Evolutionary conservation across 2,888 invertebrate species (phyloP).

Genomic region (Metallyticus violacea): DNA sequence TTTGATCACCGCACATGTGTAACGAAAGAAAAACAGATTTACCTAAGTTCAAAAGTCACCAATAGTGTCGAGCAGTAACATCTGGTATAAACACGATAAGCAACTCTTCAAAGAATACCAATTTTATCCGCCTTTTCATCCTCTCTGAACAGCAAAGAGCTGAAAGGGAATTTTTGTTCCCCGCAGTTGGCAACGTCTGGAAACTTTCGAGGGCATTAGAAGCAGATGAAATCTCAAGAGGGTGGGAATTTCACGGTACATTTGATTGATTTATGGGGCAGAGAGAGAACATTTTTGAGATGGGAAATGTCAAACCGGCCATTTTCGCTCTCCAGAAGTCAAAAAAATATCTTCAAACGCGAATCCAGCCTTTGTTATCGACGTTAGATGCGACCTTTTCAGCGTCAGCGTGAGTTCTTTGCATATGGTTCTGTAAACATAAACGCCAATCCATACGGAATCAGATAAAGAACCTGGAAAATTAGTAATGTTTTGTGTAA

Average conservation of each 20-base stretch:
- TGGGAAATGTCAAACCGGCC: neutral
- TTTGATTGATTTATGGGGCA: neutral
- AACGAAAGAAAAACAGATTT: too few relatives aligned
- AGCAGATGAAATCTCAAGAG: neutral
- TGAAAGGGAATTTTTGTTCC: neutral
- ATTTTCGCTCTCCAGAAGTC: neutral
- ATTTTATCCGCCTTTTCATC: neutral
- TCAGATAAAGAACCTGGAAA: too few relatives aligned
- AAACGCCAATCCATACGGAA: too few relatives aligned
- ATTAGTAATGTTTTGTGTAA: too few relatives aligned
- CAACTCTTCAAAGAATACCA: neutral
- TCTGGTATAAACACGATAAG: neutral
- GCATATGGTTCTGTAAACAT: neutral
- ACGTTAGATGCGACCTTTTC: neutral
- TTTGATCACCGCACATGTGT: too few relatives aligned
- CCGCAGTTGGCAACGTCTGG: neutral
- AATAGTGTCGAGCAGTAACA: too few relatives aligned
- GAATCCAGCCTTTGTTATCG: neutral
- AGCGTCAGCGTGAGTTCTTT: neutral
- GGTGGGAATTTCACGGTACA: neutral
- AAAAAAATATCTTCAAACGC: neutral
- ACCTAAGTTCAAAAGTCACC: too few relatives aligned
- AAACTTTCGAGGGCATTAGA: neutral
- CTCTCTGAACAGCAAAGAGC: neutral
- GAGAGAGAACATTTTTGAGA: neutral